These are phyloP conservation scores for Manis javanica DNA, from an alignment of 2,797 vertebrate species.

Conservation along the genomic window DNA sequence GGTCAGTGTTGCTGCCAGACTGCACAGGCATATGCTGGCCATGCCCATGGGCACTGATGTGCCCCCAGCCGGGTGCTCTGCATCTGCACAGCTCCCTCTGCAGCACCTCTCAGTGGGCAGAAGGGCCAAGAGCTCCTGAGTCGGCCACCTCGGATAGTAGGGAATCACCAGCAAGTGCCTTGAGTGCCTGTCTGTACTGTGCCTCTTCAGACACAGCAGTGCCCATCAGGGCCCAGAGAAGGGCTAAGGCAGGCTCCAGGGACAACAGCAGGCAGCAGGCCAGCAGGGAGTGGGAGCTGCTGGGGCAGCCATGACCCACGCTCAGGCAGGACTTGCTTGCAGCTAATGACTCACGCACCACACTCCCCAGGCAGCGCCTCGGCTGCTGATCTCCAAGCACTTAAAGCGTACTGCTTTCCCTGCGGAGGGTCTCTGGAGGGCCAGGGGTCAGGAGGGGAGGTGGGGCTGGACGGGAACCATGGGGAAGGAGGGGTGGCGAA, in stretches of 20 bases:
- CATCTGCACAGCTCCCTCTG: neutral
- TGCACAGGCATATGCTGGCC: neutral
- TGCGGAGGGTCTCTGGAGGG: neutral
- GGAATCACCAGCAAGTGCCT: neutral
- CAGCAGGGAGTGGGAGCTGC: too few species aligned
- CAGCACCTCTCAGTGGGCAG: neutral
- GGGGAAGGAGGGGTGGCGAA: neutral
- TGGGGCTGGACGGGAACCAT: neutral
- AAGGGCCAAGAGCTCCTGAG: neutral
- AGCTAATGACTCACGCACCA: neutral
- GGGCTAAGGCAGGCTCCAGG: neutral
- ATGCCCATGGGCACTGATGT: neutral
- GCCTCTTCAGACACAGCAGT: neutral
- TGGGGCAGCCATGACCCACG: too few species aligned
- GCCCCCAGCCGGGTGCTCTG: neutral
- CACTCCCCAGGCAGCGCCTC: neutral
- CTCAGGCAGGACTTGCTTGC: neutral
- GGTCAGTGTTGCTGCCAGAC: slow-evolving; percentile 3
- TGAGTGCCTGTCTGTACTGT: neutral
- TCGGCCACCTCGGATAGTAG: neutral
- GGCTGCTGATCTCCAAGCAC: neutral
- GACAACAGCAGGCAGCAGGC: too few species aligned
- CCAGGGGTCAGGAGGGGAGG: neutral
- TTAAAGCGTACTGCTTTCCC: neutral
- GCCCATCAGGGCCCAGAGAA: neutral